Evolutionary conservation across 2,797 vertebrate species (phyloP).

Genomic region (Enteromius argenteus): DNA sequence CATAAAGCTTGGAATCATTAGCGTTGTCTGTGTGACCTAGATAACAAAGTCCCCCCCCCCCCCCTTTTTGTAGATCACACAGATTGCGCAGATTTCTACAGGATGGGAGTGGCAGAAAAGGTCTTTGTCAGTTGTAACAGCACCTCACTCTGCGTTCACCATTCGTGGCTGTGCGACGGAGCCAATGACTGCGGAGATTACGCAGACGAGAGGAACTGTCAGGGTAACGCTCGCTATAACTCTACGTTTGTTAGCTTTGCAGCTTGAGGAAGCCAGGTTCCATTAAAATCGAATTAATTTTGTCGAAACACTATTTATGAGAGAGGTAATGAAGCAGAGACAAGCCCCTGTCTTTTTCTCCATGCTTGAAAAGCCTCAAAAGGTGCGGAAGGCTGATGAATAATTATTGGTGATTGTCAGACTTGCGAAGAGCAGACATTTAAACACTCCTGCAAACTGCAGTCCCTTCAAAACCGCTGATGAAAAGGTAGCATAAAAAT

Average conservation of each 20-base stretch:
- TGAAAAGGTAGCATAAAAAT: constrained; percentile 28
- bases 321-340: constrained; percentile 58
- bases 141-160: constrained; percentile 94
- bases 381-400: constrained; percentile 57
- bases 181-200: constrained; percentile 98
- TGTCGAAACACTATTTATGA: constrained; percentile 62
- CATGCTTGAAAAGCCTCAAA: constrained; percentile 56
- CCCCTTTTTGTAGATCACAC: constrained; percentile 82
- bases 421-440: constrained; percentile 48
- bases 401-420: constrained; percentile 62
- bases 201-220: constrained; percentile 93
- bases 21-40: neutral
- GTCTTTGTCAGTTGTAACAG: constrained; percentile 96
- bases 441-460: constrained; percentile 19
- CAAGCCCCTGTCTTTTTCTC: constrained; percentile 57
- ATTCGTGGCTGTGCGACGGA: constrained; percentile 95
- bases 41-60: constrained; percentile 13
- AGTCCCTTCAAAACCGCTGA: constrained; percentile 39
- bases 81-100: constrained; percentile 92
- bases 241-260: constrained; percentile 49
- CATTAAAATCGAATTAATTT: constrained; percentile 63
- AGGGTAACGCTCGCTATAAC: constrained; percentile 71
- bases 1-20: neutral
- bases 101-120: constrained; percentile 91
- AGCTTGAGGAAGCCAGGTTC: constrained; percentile 58